Percentiles rank a stretch among this genome's conserved stretches.
Evolutionary conservation across 2,888 invertebrate genomes (phyloP).

Genomic region (Cheilosia vernalis): DNA sequence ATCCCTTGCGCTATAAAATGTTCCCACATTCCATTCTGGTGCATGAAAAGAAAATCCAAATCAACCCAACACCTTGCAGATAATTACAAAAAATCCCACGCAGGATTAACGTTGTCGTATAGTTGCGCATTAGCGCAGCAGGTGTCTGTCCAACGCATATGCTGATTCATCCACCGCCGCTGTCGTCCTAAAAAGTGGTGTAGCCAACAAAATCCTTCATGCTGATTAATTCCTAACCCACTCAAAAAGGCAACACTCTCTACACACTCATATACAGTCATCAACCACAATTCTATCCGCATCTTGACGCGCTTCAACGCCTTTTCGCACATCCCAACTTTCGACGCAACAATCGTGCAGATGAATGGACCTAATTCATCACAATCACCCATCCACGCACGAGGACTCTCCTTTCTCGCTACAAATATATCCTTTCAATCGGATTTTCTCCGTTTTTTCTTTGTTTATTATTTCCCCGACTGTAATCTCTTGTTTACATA

Average conservation of each 20-base stretch:
- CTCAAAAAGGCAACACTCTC: slow-evolving; percentile 66
- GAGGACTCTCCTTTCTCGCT: slow-evolving; percentile 35
- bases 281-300: not conserved
- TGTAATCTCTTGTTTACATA: slow-evolving; percentile 70
- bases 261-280: not conserved
- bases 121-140: slow-evolving; percentile 67
- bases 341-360: slow-evolving; percentile 62
- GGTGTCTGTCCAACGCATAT: slow-evolving; percentile 47
- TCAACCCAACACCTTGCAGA: slow-evolving; percentile 61
- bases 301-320: slow-evolving; percentile 72
- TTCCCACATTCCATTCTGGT: slow-evolving; percentile 16
- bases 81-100: slow-evolving; percentile 74
- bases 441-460: slow-evolving; percentile 51
- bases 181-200: slow-evolving; percentile 25
- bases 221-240: slow-evolving; percentile 73
- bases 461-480: slow-evolving; percentile 28
- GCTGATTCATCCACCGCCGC: slow-evolving; percentile 14
- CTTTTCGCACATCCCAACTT: slow-evolving; percentile 69
- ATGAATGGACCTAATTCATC: slow-evolving; percentile 74
- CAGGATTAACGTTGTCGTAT: slow-evolving; percentile 53
- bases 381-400: slow-evolving; percentile 47
- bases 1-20: too few relatives aligned
- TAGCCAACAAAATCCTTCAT: slow-evolving; percentile 61
- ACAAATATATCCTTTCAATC: slow-evolving; percentile 63
- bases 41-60: slow-evolving; percentile 1